A percentile compares a stretch with the other conserved stretches of the same genome.
phyloP scores from a whole-genome alignment of 2,888 invertebrate genomes.

The Peribatodes rhomboidaria region DNA sequence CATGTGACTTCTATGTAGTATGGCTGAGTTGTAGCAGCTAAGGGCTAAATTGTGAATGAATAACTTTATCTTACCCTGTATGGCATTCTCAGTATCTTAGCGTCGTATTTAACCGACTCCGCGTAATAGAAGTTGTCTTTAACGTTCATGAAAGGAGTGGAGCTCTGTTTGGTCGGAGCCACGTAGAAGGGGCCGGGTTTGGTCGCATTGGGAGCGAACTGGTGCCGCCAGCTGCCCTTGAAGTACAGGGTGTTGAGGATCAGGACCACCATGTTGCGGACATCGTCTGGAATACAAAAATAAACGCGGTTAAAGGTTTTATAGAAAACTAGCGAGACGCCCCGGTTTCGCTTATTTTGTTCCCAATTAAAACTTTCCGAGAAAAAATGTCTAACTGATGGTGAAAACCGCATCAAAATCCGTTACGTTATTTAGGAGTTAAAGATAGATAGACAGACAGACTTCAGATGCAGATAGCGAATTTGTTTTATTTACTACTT shows the following conservation, averaged over 20 bases:
- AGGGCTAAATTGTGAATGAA: no score
- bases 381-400: no score
- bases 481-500: no score
- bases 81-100: conserved; percentile 91
- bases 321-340: no score
- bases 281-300: conserved; percentile 76
- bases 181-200: conserved; percentile 87
- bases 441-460: neutral
- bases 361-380: neutral
- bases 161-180: conserved; percentile 73
- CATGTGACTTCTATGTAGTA: no score
- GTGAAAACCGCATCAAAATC: no score
- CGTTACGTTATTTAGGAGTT: neutral
- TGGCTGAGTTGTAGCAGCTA: no score
- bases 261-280: conserved; percentile 88
- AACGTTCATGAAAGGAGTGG: conserved; percentile 90
- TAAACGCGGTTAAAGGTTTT: no score
- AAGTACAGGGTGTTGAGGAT: conserved; percentile 93
- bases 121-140: conserved; percentile 88
- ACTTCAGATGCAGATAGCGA: no score
- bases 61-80: conserved; percentile 89
- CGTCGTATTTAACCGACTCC: conserved; percentile 88
- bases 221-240: conserved; percentile 92
- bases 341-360: no score
- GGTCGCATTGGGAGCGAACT: conserved; percentile 89